Evolutionary conservation across 2,888 invertebrate species (phyloP), one percentile per base, ranked within the genome.

Genomic region (Allolobophora icterica): DNA sequence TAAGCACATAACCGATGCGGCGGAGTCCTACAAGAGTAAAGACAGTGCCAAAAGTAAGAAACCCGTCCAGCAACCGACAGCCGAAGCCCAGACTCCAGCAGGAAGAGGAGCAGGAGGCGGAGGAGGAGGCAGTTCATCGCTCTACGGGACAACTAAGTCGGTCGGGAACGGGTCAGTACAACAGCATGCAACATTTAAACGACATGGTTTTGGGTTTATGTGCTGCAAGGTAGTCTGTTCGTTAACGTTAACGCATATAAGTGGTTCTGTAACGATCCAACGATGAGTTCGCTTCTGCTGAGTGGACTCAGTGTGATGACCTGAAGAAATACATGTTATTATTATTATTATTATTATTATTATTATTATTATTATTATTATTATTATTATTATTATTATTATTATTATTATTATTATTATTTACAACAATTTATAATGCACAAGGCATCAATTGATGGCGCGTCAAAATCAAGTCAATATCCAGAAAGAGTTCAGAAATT

Each of bases 1-100:
- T 52, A 58, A 84, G 33, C 42, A 90, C 90, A 91, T 91, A n/a
- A 83, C 91, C 5, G 91, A 91, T 40, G 89, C 91, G 17, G 89
- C 91, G 21, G 91, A 91, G 34, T 42, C 52, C 35, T 91, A 91
- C 91, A 89, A 90, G 42, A 87, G 38, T 34, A 87, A 87, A 33
- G 87, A 87, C 38, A 8, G 6, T 38, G 35, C 34, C 35, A 87
- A 87, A 17, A 87, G 35, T 38, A 87, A 87, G 87, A 87, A 87
- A 24, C 35, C 34, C 4, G 87, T 71, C n/a, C 71, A n/a, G 5
- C 71, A 71, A n/a, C n/a, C 71, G 71, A n/a, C 71, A 71, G 71
- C 5, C n/a, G 71, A 87, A 87, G 2, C 24, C 33, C 38, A 45
- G 45, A 89, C n/a, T n/a, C 8, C 21, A 52, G 40, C 33, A 21